These are phyloP conservation scores for Dastarcus helophoroides DNA, from an alignment of 2,888 invertebrate genomes.

Conservation along the genomic window DNA sequence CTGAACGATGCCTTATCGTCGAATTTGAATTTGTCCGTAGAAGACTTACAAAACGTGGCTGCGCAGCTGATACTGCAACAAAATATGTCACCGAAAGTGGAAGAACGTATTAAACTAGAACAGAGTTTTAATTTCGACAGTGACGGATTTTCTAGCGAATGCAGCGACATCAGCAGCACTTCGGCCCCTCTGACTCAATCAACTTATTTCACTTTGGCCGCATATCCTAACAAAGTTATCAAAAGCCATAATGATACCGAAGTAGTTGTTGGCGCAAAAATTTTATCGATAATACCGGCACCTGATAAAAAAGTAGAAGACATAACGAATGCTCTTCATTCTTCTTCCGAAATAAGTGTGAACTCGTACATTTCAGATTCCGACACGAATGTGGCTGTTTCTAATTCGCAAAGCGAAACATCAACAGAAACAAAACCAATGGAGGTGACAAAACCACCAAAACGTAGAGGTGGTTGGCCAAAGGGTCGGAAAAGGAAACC, in stretches of 20 bases:
- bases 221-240: constrained; percentile 15
- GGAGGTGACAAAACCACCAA: constrained; percentile 19
- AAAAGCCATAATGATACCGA: constrained; percentile 7
- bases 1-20: constrained; percentile 37
- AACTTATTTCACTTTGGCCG: constrained; percentile 17
- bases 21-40: constrained; percentile 37
- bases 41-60: constrained; percentile 38
- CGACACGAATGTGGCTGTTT: constrained; percentile 17
- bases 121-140: constrained; percentile 27
- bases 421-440: constrained; percentile 9
- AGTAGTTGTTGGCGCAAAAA: constrained; percentile 11
- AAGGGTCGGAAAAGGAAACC: constrained; percentile 48
- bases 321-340: constrained; percentile 7
- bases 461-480: constrained; percentile 47
- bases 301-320: no score
- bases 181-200: constrained; percentile 18
- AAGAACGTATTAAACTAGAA: constrained; percentile 8
- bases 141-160: constrained; percentile 35
- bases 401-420: constrained; percentile 7
- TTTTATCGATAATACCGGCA: constrained; percentile 11
- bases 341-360: constrained; percentile 10
- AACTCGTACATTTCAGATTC: constrained; percentile 19
- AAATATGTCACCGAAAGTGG: constrained; percentile 17
- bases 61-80: constrained; percentile 35
- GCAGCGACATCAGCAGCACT: constrained; percentile 27